A percentile compares a stretch with the other conserved stretches of the same genome.
These are phyloP conservation scores for Gallinago stenura DNA, from an alignment of 2,797 vertebrate species.

Conservation along the genomic window DNA sequence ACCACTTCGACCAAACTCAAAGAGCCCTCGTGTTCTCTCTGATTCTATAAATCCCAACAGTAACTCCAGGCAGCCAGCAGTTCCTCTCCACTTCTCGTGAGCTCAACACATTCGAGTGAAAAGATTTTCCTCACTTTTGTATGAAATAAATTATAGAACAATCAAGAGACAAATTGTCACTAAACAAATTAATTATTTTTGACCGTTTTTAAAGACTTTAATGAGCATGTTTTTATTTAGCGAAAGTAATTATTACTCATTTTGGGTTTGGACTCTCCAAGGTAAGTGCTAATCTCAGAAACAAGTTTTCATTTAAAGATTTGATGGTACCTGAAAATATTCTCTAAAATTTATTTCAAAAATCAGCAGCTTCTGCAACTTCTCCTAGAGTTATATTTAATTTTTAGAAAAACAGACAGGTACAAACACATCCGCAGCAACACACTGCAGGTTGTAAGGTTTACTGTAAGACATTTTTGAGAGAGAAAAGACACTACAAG, in stretches of 20 bases:
- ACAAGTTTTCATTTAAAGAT: neutral
- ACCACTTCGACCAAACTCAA: neutral
- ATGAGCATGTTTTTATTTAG: neutral
- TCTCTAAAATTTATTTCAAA: neutral
- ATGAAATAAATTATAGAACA: neutral
- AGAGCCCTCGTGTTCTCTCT: neutral
- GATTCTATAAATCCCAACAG: neutral
- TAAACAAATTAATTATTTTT: neutral
- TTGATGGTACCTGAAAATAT: neutral
- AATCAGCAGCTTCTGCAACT: neutral
- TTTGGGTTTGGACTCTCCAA: neutral
- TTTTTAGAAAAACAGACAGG: neutral
- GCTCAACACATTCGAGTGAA: neutral
- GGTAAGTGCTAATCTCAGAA: neutral
- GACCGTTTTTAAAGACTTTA: neutral
- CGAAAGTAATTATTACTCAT: neutral
- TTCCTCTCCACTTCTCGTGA: neutral
- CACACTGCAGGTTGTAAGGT: neutral
- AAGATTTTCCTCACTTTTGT: neutral
- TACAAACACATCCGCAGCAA: neutral
- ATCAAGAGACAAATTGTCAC: neutral
- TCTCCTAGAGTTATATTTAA: neutral
- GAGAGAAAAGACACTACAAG: neutral
- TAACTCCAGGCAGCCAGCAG: neutral
- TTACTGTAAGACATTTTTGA: neutral